A percentile compares a stretch with the other conserved stretches of the same genome.
Conservation (phyloP, 53 echinoderm and acorn worm genomes). For the Stichopus horrens region DNA sequence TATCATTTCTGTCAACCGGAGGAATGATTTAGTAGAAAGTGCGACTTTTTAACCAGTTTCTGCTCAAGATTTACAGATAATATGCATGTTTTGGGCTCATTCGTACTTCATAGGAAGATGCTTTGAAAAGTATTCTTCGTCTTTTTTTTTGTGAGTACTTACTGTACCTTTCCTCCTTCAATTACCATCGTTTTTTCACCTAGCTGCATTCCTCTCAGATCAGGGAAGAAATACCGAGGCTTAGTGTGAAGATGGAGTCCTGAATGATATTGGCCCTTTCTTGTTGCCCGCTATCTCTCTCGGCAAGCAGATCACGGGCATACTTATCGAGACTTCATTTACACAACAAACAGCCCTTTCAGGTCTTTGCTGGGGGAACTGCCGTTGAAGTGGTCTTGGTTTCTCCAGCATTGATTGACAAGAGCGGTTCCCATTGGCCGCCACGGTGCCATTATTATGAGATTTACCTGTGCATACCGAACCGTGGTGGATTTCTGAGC, state of each 20-base stretch:
- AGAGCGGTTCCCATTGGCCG: slow-evolving; percentile 25
- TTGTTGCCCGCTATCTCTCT: not conserved
- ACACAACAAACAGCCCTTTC: slow-evolving; percentile 18
- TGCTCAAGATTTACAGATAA: too few species aligned
- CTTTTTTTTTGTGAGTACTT: too few species aligned
- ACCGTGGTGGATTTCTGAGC: slow-evolving; percentile 18
- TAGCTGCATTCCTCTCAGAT: not conserved
- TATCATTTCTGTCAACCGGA: too few species aligned
- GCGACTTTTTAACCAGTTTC: too few species aligned
- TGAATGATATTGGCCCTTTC: not conserved
- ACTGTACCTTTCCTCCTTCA: too few species aligned
- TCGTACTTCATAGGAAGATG: too few species aligned
- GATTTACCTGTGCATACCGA: slow-evolving; percentile 37
- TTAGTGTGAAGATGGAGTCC: not conserved
- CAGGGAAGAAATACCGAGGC: not conserved
- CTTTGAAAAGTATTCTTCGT: too few species aligned
- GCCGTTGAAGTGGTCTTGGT: slow-evolving; percentile 3
- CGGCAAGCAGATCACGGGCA: not conserved
- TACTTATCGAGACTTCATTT: slow-evolving; percentile 20
- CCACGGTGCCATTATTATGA: not conserved
- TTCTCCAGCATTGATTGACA: slow-evolving; percentile 23
- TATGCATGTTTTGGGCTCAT: too few species aligned
- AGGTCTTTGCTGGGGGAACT: not conserved
- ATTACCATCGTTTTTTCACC: too few species aligned
- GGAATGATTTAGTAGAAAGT: too few species aligned